Evolutionary conservation across 2,797 vertebrate species (phyloP).

Genomic region (Danio kyathit): DNA sequence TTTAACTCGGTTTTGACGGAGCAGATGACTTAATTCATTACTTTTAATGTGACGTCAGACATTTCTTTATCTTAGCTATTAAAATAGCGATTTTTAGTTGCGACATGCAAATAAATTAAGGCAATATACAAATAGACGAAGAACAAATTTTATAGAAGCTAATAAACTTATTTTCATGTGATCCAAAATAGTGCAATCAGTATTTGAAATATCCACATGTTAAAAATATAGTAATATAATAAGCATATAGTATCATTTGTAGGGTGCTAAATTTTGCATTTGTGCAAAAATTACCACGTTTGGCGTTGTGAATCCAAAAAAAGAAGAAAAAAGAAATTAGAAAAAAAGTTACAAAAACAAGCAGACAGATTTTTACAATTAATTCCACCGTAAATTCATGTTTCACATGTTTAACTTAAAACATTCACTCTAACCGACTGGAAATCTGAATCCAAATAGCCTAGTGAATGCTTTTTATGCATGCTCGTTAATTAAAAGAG

Average conservation of each 20-base stretch:
- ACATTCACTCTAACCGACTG: not conserved
- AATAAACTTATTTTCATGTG: not conserved
- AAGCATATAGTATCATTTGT: not conserved
- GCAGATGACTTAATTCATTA: too few relatives aligned
- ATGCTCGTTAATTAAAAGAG: not conserved
- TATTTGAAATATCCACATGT: not conserved
- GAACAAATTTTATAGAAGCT: not conserved
- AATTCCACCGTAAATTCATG: not conserved
- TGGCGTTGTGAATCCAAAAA: not conserved
- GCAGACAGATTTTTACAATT: too few relatives aligned
- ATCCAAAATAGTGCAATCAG: not conserved
- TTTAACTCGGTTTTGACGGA: too few relatives aligned
- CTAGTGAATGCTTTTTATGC: not conserved
- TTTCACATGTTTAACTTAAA: too few relatives aligned
- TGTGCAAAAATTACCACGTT: not conserved
- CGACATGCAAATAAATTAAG: not conserved
- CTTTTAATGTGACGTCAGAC: too few relatives aligned
- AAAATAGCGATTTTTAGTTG: not conserved
- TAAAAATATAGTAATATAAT: too few relatives aligned
- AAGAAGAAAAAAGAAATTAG: not conserved
- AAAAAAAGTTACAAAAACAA: not conserved
- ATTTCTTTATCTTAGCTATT: not conserved
- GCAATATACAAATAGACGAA: not conserved
- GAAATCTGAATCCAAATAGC: too few relatives aligned
- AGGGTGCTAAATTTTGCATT: not conserved